Base-by-base conservation (phyloP, 2,888 invertebrate genomes). In the Mactromeris polynyma region DNA sequence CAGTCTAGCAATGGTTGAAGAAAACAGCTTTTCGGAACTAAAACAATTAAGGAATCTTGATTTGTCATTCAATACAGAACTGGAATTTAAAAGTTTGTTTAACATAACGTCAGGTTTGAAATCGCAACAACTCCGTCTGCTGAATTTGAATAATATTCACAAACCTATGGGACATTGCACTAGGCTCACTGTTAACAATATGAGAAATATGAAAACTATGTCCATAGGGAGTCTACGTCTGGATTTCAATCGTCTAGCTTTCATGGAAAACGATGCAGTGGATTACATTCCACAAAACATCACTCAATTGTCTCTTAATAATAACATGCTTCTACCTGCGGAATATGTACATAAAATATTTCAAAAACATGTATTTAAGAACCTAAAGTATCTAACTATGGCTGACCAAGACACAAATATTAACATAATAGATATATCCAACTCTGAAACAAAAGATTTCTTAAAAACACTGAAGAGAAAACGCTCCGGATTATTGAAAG, bases 21-120 rank as follows among this genome's bases (percentile, higher is more conserved):
- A 83, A 17, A 73, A 73, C 7, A 88, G 88, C 36, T 88, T 88
- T 77, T 51, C 88, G 38, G 77, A 88, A 54, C 38, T 89, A 6
- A 40, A 78, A 38, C 31, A 69, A 19, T 40, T 89, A 26, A 69
- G n/a, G 4, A 26, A 19, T 0, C 79, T 89, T n/a, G 86, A 89
- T 80, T 31, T 89, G 21, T 89, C 89, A 17, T 51, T 73, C 38
- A 89, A 89, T 46, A n/a, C 40, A 31, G 31, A 79, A 14, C 51
- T 89, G n/a, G 58, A 81, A 7, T 83, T 89, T 38, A 79, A 79
- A 51, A 82, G 69, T 31, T 78, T 86, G n/a, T 6, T 26, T 0
- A 89, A 86, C 26, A 83, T 85, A 58, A 69, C 86, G 40, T 38
- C 17, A 46, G 85, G 89, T 9, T 42, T 89, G 19, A 42, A 85